phyloP scores from a whole-genome alignment of 1,140 invertebrate genomes.

The Bombus breviceps region DNA sequence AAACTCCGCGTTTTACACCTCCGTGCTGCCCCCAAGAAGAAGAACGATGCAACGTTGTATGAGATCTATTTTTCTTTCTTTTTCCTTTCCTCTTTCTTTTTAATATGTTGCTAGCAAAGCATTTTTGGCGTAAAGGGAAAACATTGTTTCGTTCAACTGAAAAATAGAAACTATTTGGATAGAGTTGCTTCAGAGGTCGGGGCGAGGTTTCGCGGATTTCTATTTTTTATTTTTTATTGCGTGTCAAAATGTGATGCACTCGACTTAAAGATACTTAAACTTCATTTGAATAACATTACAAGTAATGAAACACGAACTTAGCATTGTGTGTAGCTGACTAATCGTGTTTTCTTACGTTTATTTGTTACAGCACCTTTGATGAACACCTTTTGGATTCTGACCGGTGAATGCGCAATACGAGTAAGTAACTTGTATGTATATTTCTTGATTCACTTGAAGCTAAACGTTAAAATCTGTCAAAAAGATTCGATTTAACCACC shows the following conservation, averaged over 20 bases:
- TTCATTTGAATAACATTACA: too few species aligned
- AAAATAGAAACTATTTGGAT: background rate
- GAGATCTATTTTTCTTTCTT: conserved; percentile 6
- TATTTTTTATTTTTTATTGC: too few species aligned
- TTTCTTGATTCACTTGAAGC: too few species aligned
- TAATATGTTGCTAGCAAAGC: background rate
- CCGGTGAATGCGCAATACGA: background rate
- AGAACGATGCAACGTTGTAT: background rate
- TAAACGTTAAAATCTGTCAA: too few species aligned
- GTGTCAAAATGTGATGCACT: too few species aligned
- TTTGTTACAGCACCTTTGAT: background rate
- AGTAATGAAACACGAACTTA: too few species aligned
- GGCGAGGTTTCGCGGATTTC: too few species aligned
- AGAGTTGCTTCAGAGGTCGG: too few species aligned
- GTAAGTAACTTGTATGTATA: too few species aligned
- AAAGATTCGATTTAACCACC: too few species aligned
- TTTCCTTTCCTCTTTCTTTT: background rate
- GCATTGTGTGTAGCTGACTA: background rate
- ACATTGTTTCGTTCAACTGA: background rate
- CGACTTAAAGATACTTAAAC: too few species aligned
- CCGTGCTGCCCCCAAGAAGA: background rate
- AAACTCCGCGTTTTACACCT: conserved; percentile 52
- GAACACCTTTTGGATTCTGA: background rate
- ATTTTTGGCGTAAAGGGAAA: background rate
- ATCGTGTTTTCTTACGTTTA: background rate